Percentiles rank a stretch among this genome's conserved stretches.
Evolutionary conservation across 2,113 vertebrate genomes (phyloP).

Genomic region (Callorhinus ursinus): DNA sequence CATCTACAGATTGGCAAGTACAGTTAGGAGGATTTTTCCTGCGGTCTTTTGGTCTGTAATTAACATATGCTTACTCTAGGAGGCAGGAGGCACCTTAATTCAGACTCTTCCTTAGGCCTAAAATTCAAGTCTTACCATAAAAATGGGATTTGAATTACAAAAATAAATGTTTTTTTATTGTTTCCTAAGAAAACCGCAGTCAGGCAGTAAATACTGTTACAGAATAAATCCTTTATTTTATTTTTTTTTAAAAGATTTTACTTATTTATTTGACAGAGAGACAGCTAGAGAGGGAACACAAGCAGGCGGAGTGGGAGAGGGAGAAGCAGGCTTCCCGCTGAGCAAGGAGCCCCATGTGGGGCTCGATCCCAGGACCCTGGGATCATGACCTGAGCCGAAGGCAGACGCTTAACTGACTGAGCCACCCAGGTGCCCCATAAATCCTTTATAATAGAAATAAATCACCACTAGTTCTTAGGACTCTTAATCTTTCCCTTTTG

Average conservation of each 20-base stretch:
- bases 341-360: no score
- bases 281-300: no score
- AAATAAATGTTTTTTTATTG: not conserved
- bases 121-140: constrained; percentile 13
- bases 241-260: no score
- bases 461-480: not conserved
- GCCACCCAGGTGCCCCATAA: not conserved
- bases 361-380: no score
- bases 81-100: constrained; percentile 35
- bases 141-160: not conserved
- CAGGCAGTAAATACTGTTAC: not conserved
- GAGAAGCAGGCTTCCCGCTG: no score
- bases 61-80: constrained; percentile 41
- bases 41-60: constrained; percentile 41
- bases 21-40: constrained; percentile 3
- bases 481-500: not conserved
- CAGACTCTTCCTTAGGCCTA: not conserved
- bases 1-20: constrained; percentile 42
- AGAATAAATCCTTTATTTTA: constrained; percentile 2
- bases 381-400: no score
- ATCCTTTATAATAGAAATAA: constrained; percentile 41
- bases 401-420: no score
- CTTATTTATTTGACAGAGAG: no score
- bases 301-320: no score
- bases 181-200: constrained; percentile 49